Evolutionary conservation across 23 tunicate species (phyloP).

Genomic region (Clavelina lepadiformis): DNA sequence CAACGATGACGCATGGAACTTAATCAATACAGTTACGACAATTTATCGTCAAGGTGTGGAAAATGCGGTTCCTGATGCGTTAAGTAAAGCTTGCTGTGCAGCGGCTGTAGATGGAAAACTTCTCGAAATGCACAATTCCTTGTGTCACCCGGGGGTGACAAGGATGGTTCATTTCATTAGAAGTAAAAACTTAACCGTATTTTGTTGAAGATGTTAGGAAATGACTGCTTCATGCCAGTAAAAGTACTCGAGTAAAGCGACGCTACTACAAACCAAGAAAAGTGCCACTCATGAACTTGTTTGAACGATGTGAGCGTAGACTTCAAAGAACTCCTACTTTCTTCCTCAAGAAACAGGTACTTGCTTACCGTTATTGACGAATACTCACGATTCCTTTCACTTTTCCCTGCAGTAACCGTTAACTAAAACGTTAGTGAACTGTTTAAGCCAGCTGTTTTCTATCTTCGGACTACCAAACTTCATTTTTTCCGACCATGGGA

Average conservation of each 20-base stretch:
- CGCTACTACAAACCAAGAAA: background rate
- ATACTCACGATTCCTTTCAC: conserved; percentile 12
- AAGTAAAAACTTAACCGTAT: conserved; percentile 21
- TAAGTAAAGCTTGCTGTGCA: conserved; percentile 18
- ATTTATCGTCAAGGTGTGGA: conserved; percentile 3
- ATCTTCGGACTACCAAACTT: no score
- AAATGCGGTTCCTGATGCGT: conserved; percentile 22
- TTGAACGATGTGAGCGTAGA: conserved; percentile 12
- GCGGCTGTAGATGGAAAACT: no score
- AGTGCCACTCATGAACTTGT: conserved; percentile 1
- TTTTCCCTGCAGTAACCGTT: conserved; percentile 1
- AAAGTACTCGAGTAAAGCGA: conserved; percentile 7
- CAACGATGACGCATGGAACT: conserved; percentile 17
- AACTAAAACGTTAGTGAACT: conserved; percentile 7
- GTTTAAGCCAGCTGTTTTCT: no score
- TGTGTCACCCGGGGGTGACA: conserved; percentile 26
- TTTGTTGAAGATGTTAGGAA: conserved; percentile 12
- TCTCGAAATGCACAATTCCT: conserved; percentile 2
- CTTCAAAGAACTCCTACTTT: conserved; percentile 15
- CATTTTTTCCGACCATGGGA: no score
- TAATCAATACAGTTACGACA: conserved; percentile 5
- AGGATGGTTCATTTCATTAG: conserved; percentile 12
- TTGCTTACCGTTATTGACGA: conserved; percentile 8
- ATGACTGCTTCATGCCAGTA: background rate
- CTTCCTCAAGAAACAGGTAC: conserved; percentile 1